Evolutionary conservation across 2,888 invertebrate species (phyloP), one percentile per base, ranked within the genome.

Genomic region (Cantharis rustica): DNA sequence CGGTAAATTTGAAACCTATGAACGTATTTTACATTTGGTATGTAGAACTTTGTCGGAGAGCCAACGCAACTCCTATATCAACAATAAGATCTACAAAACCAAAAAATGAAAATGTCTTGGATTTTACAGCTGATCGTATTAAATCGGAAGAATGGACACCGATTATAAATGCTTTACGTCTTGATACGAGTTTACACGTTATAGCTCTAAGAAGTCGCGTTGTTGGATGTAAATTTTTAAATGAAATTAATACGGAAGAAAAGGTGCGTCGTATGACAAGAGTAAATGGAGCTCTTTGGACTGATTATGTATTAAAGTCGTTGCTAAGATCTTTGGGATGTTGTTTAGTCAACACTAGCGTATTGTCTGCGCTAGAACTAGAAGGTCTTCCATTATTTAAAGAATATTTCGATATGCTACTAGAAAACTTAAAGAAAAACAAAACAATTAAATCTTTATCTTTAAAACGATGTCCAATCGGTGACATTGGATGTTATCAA

Each of bases 101-200:
- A 15, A 88, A 87, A 80, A 86, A 85, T 79, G 85, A 86, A 71
- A 87, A 86, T 10, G 84, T 88, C 7, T 79, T 88, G 80, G 95
- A 95, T 81, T 93, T 95, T 82, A 91, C 91, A 80, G 94, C 93
- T 71, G 95, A 95, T 84, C 91, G 95, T 80, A 90, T 95, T 70
- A 93, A 93, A 83, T 92, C 93, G 78, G 92, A 90, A 78, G 95
- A 95, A 80, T 95, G 95, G 95, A 89, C 91, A 27, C 93, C 95
- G 1, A 92, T 95, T 69, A 87, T 94, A 70, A 93, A 93, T 82
- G 93, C 95, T 0, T 87, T 95, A 5, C 90, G 92, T 69, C 90
- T 92, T 80, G 95, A 95, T 86, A 90, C 93, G 70, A 93, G 93
- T 77, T 89, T 95, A 4, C 93, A 94, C 85, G 90, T 92, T 77